Evolutionary conservation across 2,113 vertebrate species (phyloP), one percentile per base, ranked within the genome.

Genomic region (Carassius carassius): DNA sequence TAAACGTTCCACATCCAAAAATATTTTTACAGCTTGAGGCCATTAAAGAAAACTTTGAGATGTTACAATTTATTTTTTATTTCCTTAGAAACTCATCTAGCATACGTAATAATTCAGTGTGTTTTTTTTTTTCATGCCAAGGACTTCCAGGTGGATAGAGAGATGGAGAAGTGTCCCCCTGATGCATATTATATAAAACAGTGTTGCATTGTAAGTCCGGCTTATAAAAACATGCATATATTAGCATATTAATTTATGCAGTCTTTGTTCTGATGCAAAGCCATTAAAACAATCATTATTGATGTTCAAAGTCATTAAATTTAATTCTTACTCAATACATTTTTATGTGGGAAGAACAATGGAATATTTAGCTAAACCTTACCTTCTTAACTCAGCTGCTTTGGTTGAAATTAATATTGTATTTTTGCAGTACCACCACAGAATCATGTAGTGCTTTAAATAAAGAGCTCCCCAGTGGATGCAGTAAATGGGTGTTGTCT

Each of bases 201-300:
- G 73, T 76, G 23, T 76, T 76, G 14, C 2, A 23, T 10, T 70
- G 32, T 37, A 73, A 76, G 47, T 4, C 23, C 29, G 16, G 73
- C 8, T 54, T 17, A 76, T 49, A 54, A 76, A 51, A 76, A 25
- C 23, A 76, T 51, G 73, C 73, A 76, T 76, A 76, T 11, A 76
- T 76, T 54, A 54, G 13, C 73, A 76, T 76, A 29, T 54, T 76
- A 29, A 76, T 76, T 23, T 23, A 73, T 23, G 70, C 23, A 47
- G 23, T 73, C 37, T 73, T 73, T 73, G 47, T 76, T 51, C 8
- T 75, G 73, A 75, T 75, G 73, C 44, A 54, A 76, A 76, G 47
- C 16, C 47, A 51, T 76, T 51, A 76, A 76, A 51, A 54, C 47
- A 32, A 75, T 44, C 37, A 44, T 73, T 44, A 73, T 14, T 73